Conservation (phyloP, 2,797 vertebrate species). For the Poecilia gillii region DNA sequence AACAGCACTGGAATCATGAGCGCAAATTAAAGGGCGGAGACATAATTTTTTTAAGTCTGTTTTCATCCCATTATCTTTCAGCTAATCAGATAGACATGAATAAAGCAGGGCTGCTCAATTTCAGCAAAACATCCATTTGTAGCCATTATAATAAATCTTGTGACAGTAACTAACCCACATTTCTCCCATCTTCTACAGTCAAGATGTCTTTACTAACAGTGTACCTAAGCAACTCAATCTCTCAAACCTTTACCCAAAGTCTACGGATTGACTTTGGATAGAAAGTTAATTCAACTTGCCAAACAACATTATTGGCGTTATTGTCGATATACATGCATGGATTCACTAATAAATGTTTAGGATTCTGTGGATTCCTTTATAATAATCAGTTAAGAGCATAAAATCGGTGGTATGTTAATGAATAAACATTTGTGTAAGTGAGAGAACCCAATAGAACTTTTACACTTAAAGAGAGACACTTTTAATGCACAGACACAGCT, state of each 20-base stretch:
- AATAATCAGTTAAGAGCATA: not conserved
- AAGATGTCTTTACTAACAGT: not conserved
- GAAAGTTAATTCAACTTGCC: not conserved
- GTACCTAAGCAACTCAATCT: not conserved
- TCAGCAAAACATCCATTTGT: not conserved
- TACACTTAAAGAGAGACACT: not conserved
- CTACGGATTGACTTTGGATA: no score
- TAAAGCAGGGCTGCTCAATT: not conserved
- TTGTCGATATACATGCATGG: not conserved
- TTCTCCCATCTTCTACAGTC: not conserved
- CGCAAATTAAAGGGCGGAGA: not conserved
- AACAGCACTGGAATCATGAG: not conserved
- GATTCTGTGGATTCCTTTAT: not conserved
- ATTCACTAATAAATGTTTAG: not conserved
- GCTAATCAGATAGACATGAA: not conserved
- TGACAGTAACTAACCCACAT: not conserved
- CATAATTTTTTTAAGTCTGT: not conserved
- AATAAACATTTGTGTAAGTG: not conserved
- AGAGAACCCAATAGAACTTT: not conserved
- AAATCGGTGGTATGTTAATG: no score
- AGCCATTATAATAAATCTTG: not conserved
- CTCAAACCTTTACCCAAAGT: not conserved
- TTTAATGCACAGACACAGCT: not conserved
- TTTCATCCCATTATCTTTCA: not conserved
- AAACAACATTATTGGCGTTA: not conserved